Conservation (phyloP, 2,797 vertebrate genomes). For the Eupleurogrammus muticus region DNA sequence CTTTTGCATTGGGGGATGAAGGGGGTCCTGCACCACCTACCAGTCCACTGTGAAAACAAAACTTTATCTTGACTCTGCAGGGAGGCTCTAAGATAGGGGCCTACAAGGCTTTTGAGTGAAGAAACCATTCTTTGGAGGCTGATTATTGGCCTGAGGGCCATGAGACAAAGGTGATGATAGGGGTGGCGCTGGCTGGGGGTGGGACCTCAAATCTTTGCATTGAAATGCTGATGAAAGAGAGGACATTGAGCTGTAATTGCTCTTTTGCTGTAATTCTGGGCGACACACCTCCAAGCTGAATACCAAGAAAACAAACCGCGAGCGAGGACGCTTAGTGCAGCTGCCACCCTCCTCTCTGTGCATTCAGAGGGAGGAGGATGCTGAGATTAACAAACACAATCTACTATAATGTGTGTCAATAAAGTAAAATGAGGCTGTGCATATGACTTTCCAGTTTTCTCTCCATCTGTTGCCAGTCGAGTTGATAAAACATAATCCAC, state of each 20-base stretch:
- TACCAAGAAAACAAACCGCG: constrained; percentile 58
- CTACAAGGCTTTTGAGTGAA: constrained; percentile 41
- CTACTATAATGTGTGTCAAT: constrained; percentile 65
- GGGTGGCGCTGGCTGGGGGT: constrained; percentile 33
- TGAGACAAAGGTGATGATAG: constrained; percentile 51
- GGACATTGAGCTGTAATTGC: constrained; percentile 66
- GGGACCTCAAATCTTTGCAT: constrained; percentile 60
- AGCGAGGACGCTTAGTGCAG: constrained; percentile 55
- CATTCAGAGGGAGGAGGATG: constrained; percentile 35
- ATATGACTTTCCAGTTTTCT: constrained; percentile 73
- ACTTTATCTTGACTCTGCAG: constrained; percentile 69
- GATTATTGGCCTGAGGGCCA: constrained; percentile 55
- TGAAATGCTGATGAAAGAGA: constrained; percentile 74
- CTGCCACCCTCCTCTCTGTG: constrained; percentile 52
- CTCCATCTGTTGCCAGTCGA: constrained; percentile 76
- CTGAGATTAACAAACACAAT: constrained; percentile 70
- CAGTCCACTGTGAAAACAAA: constrained; percentile 79
- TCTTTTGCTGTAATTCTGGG: constrained; percentile 57
- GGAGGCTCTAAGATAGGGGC: constrained; percentile 59
- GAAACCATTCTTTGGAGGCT: constrained; percentile 53
- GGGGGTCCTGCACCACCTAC: constrained; percentile 59
- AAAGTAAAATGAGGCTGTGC: constrained; percentile 66
- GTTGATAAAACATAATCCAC: constrained; percentile 80
- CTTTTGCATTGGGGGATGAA: constrained; percentile 48
- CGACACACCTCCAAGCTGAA: constrained; percentile 62